Conservation (phyloP, 2,888 invertebrate genomes). For the Catocala nupta region DNA sequence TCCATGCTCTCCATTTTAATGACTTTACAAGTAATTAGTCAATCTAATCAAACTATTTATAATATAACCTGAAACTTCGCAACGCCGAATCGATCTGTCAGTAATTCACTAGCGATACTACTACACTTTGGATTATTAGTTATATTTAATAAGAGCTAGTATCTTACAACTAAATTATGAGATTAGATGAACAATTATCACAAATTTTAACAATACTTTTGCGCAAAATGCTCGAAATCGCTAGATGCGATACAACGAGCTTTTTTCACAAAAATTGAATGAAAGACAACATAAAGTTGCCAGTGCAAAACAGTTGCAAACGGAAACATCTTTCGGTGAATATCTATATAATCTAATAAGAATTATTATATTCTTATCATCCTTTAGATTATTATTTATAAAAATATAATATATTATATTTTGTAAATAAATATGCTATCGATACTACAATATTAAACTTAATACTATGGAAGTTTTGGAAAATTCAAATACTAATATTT, state of each 20-base stretch:
- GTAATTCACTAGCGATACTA: constrained; percentile 45
- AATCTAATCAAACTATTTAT: constrained; percentile 56
- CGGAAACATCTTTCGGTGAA: not conserved
- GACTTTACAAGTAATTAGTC: constrained; percentile 60
- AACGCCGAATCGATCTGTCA: constrained; percentile 81
- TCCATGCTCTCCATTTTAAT: constrained; percentile 85
- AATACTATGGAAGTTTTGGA: no score
- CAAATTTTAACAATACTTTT: constrained; percentile 54
- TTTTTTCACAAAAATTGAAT: constrained; percentile 67
- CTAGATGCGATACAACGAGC: constrained; percentile 61
- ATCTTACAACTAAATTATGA: constrained; percentile 49
- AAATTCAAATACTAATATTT: no score
- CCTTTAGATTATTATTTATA: not conserved
- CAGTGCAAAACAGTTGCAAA: constrained; percentile 30
- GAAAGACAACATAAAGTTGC: constrained; percentile 48
- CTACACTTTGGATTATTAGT: constrained; percentile 41
- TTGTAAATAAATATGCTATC: no score
- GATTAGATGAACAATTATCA: constrained; percentile 57
- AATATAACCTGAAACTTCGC: constrained; percentile 78
- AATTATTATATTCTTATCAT: not conserved
- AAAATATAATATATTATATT: not conserved
- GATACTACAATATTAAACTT: no score
- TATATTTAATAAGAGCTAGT: constrained; percentile 42
- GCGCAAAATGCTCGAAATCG: constrained; percentile 63
- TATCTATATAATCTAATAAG: no score